Base-by-base conservation (phyloP, 2,797 vertebrate species). In the Acrocephalus scirpaceus region DNA sequence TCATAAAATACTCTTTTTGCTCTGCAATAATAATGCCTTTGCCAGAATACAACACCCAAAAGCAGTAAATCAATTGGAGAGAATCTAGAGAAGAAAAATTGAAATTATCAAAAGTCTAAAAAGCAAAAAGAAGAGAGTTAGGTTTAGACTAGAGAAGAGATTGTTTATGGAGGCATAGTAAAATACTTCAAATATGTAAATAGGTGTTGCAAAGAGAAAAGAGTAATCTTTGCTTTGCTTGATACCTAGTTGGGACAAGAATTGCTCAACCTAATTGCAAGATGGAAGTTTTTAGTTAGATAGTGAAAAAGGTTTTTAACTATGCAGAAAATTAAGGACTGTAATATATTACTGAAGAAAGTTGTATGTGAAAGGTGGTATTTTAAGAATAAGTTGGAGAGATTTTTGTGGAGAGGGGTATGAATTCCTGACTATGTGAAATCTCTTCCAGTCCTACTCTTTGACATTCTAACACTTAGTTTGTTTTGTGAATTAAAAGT, bases 1-100 rank as follows among this genome's bases (percentile, higher is more conserved):
- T 93, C 2, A 2, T 92, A 78, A 95, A 90, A 75, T 90, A 81
- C 25, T 95, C n/a, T 26, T 95, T 88, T 95, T 95, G 47, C 86
- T 93, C 51, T 84, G 66, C 2, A 5, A 58, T 90, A 66, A 36
- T 92, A 95, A 66, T 90, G 76, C 11, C 27, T 94, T 95, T 90
- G 61, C 75, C 58, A 91, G 72, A 93, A 48, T 54, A 69, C 27
- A 81, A 34, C 38, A 70, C 66, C n/a, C 74, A 57, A 77, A 69
- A 72, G 14, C 58, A 81, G 25, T 75, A 75, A 77, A 78, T 80
- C 42, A 84, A 2, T 34, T 90, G 29, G 30, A 93, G 56, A 73
- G 18, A 75, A 58, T 90, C 30, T 81, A 47, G 72, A 76, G 25
- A 40, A 88, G 44, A 91, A 73, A 82, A 91, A 66, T 26, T 1